Evolutionary conservation across 2,797 vertebrate species (phyloP).

Genomic region (Gobio occitaniae): DNA sequence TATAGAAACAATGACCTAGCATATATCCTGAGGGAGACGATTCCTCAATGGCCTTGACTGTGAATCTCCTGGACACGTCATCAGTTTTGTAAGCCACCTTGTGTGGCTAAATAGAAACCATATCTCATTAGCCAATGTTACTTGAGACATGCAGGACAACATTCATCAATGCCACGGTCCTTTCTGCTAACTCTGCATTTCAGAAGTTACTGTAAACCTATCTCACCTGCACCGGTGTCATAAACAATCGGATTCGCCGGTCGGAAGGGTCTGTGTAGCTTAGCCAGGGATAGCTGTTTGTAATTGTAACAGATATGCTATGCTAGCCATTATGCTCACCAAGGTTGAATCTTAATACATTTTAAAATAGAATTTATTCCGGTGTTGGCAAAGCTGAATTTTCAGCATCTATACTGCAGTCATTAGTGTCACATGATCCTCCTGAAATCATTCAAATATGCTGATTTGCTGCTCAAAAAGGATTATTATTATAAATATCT

Average conservation of each 20-base stretch:
- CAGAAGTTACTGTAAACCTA: conserved; percentile 14
- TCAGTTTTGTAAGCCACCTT: conserved; percentile 74
- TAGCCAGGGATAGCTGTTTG: not conserved
- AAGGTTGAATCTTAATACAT: too few species aligned
- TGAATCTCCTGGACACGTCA: conserved; percentile 57
- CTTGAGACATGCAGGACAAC: conserved; percentile 75
- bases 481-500: too few species aligned
- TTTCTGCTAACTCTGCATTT: conserved; percentile 74
- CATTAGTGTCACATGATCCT: too few species aligned
- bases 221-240: not conserved
- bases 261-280: not conserved
- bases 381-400: too few species aligned
- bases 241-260: not conserved
- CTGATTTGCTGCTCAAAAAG: not conserved
- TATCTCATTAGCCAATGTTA: conserved; percentile 76
- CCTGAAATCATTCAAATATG: not conserved
- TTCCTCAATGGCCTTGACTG: conserved; percentile 8
- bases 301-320: not conserved
- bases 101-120: conserved; percentile 66
- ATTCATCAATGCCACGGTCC: conserved; percentile 76
- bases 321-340: not conserved
- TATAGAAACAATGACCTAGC: conserved; percentile 19
- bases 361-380: too few species aligned
- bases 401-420: too few species aligned
- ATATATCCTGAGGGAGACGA: not conserved